Evolutionary conservation across 2,797 vertebrate species (phyloP).

Genomic region (Karalla daura): DNA sequence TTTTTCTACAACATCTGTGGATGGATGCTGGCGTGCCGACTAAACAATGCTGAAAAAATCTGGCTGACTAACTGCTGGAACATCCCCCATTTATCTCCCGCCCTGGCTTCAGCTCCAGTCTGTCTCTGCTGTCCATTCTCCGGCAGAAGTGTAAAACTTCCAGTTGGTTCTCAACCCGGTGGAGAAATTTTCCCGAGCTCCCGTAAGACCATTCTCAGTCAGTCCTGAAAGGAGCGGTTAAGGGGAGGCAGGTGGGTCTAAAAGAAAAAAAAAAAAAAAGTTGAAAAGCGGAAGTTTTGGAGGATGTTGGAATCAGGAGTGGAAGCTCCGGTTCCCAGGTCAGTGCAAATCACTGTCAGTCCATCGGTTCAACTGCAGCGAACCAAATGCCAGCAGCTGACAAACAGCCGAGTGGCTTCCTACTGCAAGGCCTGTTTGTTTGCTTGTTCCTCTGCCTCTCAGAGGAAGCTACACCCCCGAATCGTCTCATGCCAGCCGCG

Average conservation of each 20-base stretch:
- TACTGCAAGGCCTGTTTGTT: conserved; percentile 64
- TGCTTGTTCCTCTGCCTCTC: conserved; percentile 60
- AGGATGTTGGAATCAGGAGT: conserved; percentile 23
- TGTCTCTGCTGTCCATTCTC: not conserved
- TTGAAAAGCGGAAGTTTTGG: too few species aligned
- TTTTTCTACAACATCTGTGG: not conserved
- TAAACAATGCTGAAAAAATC: too few species aligned
- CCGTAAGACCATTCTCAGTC: not conserved
- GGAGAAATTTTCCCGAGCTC: not conserved
- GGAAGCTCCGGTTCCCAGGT: conserved; percentile 52
- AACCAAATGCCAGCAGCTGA: conserved; percentile 59
- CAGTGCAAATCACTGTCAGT: conserved; percentile 37
- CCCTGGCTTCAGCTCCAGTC: too few species aligned
- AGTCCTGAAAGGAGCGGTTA: not conserved
- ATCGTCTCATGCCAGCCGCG: conserved; percentile 61
- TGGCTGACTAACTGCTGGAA: too few species aligned
- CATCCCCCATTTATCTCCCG: too few species aligned
- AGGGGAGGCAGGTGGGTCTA: not conserved
- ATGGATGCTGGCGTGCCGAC: not conserved
- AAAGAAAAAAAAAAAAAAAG: too few species aligned
- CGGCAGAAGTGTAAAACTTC: not conserved
- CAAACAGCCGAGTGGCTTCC: conserved; percentile 62
- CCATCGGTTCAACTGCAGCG: conserved; percentile 56
- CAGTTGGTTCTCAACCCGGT: not conserved
- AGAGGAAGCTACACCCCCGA: conserved; percentile 61